Evolutionary conservation across 2,113 vertebrate genomes (phyloP).

Genomic region (Acanthisitta chloris): DNA sequence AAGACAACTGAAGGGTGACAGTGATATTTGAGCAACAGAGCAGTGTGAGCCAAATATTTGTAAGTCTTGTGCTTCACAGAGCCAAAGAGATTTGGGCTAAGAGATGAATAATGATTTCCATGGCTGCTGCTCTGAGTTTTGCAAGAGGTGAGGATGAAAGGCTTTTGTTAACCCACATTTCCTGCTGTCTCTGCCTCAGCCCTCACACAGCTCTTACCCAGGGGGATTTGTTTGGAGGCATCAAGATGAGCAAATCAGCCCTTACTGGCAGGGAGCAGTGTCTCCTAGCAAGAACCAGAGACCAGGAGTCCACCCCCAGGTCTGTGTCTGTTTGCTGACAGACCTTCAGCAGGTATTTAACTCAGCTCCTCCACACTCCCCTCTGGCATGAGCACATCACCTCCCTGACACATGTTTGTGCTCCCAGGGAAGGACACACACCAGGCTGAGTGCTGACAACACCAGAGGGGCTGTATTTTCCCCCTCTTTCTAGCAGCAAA

Average conservation of each 20-base stretch:
- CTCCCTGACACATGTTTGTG: background rate
- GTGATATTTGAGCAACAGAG: background rate
- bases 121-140: background rate
- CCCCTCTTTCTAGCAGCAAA: background rate
- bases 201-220: background rate
- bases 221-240: background rate
- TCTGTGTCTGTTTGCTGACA: background rate
- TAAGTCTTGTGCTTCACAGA: background rate
- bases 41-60: background rate
- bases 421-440: background rate
- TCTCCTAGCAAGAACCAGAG: background rate
- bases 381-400: background rate
- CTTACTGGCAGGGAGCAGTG: background rate
- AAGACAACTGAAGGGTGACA: background rate
- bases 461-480: background rate
- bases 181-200: background rate
- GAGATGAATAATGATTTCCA: background rate
- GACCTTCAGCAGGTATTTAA: background rate
- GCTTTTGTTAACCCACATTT: background rate
- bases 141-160: slow-evolving; percentile 20
- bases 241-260: background rate
- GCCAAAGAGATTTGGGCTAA: slow-evolving; percentile 1
- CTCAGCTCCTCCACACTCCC: background rate
- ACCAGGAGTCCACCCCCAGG: background rate
- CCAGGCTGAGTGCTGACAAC: background rate